phyloP scores from a whole-genome alignment of 2,797 vertebrate species.

The Neosilurus mollespiculum region DNA sequence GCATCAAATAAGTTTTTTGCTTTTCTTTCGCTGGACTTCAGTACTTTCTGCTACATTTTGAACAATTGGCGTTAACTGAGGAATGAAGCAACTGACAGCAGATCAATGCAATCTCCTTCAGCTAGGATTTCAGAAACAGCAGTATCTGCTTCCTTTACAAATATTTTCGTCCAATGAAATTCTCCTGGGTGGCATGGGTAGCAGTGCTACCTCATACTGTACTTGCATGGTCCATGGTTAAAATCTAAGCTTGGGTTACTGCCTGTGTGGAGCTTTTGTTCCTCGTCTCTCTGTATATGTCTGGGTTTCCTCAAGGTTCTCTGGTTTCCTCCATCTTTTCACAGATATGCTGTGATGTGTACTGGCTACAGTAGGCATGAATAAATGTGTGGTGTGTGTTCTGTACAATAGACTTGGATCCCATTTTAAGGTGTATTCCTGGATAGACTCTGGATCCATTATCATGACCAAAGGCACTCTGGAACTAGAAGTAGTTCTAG shows the following conservation, averaged over 20 bases:
- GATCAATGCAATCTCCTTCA: conserved; percentile 10
- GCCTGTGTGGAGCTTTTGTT: too few species aligned
- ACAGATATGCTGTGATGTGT: not conserved
- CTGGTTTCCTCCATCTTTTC: not conserved
- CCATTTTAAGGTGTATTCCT: not conserved
- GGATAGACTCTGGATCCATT: not conserved
- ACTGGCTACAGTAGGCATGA: not conserved
- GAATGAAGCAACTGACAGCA: not conserved
- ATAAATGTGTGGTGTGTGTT: not conserved
- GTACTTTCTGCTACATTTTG: not conserved
- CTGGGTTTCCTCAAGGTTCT: not conserved
- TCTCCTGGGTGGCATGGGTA: not conserved
- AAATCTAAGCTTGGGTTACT: not conserved
- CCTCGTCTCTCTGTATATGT: not conserved
- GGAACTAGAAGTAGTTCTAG: too few species aligned
- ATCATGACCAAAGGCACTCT: not conserved
- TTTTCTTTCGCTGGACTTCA: too few species aligned
- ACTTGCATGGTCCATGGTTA: not conserved
- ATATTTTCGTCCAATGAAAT: not conserved
- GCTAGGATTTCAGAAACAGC: not conserved
- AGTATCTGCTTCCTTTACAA: not conserved
- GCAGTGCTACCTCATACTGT: not conserved
- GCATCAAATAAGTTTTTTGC: not conserved
- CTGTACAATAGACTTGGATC: not conserved
- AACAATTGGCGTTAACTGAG: not conserved